Conservation (phyloP, 1,140 invertebrate genomes). For the Ladona fulva region DNA sequence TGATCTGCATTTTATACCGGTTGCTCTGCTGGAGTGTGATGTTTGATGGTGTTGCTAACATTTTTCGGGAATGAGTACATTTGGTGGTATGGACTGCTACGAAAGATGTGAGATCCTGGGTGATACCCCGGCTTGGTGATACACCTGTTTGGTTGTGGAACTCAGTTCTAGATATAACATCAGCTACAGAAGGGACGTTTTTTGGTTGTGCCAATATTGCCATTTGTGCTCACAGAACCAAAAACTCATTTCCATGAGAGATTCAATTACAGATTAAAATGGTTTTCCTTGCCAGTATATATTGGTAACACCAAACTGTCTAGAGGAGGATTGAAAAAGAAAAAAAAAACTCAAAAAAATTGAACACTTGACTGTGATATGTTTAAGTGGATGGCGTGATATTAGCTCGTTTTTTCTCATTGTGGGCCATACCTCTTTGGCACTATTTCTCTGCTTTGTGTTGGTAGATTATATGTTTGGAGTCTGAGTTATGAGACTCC, state of each 20-base stretch:
- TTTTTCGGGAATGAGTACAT: too few relatives aligned
- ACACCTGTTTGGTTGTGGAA: too few relatives aligned
- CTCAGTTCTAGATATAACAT: too few relatives aligned
- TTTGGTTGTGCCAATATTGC: background rate
- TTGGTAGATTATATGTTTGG: constrained; percentile 6
- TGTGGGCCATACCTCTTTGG: background rate
- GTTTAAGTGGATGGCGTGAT: constrained; percentile 8
- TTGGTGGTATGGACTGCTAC: too few relatives aligned
- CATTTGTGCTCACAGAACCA: background rate
- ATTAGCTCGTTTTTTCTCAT: background rate
- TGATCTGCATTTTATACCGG: too few relatives aligned
- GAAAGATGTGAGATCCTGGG: too few relatives aligned
- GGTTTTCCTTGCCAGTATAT: background rate
- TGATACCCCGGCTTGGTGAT: too few relatives aligned
- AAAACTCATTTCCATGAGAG: background rate
- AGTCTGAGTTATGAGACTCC: background rate
- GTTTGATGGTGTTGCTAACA: too few relatives aligned
- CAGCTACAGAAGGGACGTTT: background rate
- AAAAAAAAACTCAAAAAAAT: constrained; percentile 5
- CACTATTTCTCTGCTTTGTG: background rate
- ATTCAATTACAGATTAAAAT: background rate
- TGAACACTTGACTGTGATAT: constrained; percentile 5
- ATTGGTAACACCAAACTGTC: background rate
- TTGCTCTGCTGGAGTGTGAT: too few relatives aligned
- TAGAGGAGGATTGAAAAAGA: background rate